Percentiles rank a stretch among this genome's conserved stretches.
phyloP scores from a whole-genome alignment of 2,888 invertebrate genomes.

The Geophilus truncorum region DNA sequence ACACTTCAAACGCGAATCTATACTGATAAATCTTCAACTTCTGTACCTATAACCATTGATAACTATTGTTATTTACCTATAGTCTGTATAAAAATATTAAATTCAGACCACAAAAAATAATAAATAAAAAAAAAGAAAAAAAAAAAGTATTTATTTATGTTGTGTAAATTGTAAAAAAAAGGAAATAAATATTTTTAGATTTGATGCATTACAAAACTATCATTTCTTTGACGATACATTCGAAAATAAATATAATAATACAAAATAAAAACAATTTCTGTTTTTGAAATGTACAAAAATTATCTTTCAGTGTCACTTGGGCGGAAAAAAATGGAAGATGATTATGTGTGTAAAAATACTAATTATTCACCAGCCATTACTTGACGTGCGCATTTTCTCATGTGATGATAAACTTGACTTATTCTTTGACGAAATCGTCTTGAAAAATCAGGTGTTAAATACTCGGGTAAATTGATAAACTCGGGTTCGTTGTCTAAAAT shows the following conservation, averaged over 20 bases:
- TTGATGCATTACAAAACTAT: not conserved
- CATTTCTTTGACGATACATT: not conserved
- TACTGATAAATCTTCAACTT: not conserved
- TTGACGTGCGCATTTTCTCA: slow-evolving; percentile 37
- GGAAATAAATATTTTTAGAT: not conserved
- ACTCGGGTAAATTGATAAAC: slow-evolving; percentile 38
- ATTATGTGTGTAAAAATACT: not conserved
- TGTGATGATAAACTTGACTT: slow-evolving; percentile 41
- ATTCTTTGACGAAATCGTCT: slow-evolving; percentile 41
- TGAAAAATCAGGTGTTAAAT: slow-evolving; percentile 38
- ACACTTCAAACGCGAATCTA: not conserved
- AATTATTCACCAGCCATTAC: not conserved
- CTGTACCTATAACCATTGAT: no score
- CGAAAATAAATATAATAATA: not conserved
- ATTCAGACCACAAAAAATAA: no score
- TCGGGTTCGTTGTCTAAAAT: slow-evolving; percentile 41
- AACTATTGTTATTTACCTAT: no score
- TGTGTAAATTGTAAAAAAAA: not conserved
- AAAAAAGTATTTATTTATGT: not conserved
- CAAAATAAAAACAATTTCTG: not conserved
- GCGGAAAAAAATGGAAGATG: not conserved
- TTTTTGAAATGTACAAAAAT: not conserved
- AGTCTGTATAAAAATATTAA: no score
- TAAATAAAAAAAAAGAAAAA: not conserved
- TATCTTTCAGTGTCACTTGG: not conserved